phyloP scores from a whole-genome alignment of 2,113 vertebrate genomes.

The Papio anubis region DNA sequence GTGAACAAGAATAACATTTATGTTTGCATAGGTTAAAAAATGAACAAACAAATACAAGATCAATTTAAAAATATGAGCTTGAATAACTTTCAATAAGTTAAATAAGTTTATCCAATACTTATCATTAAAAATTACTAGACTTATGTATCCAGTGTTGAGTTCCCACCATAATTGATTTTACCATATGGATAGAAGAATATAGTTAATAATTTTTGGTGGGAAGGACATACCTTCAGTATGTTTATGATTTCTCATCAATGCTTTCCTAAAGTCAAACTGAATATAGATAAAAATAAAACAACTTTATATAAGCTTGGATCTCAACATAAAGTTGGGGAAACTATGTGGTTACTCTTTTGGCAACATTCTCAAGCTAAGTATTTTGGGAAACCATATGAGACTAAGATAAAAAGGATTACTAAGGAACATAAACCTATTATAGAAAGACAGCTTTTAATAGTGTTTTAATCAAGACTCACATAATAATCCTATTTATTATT shows the following conservation, averaged over 20 bases:
- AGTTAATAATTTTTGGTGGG: not conserved
- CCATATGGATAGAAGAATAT: not conserved
- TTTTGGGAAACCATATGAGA: not conserved
- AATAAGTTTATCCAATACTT: not conserved
- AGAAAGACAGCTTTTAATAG: not conserved
- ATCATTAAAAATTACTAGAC: not conserved
- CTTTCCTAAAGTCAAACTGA: not conserved
- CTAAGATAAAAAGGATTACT: not conserved
- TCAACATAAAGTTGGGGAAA: not conserved
- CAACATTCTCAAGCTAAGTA: not conserved
- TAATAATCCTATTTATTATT: not conserved
- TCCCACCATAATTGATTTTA: not conserved
- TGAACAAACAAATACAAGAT: not conserved
- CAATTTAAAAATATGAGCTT: not conserved
- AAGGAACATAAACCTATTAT: not conserved
- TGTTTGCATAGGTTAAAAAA: not conserved
- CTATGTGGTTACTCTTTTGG: not conserved
- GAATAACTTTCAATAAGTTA: not conserved
- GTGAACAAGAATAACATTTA: not conserved
- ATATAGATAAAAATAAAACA: not conserved
- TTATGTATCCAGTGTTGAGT: not conserved
- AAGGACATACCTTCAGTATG: not conserved
- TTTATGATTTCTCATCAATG: not conserved
- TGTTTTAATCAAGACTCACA: not conserved
- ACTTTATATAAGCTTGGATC: not conserved